Conservation (phyloP, 2,888 invertebrate species). For the Agrypnus murinus region DNA sequence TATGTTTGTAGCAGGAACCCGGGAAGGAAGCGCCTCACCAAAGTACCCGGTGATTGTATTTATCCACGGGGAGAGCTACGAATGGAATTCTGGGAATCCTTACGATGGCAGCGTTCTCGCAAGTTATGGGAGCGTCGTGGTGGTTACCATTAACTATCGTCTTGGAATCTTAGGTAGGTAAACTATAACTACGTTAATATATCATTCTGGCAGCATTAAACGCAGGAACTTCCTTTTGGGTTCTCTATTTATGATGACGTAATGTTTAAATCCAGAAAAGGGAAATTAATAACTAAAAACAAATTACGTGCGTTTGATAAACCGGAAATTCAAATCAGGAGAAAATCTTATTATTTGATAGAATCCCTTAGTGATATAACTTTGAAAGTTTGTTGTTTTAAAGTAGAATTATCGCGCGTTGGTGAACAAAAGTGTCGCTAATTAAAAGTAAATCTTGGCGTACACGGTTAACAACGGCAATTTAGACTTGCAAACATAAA, state of each 20-base stretch:
- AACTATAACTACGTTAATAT: constrained; percentile 23
- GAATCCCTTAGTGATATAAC: background rate
- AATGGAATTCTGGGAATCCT: constrained; percentile 98
- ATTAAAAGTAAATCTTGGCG: constrained; percentile 38
- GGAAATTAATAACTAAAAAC: no score
- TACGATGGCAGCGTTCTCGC: constrained; percentile 97
- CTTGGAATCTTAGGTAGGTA: constrained; percentile 85
- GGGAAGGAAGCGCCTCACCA: constrained; percentile 72
- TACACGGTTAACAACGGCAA: constrained; percentile 33
- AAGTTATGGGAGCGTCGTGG: constrained; percentile 92
- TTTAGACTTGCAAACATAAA: constrained; percentile 35
- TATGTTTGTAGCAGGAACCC: constrained; percentile 76
- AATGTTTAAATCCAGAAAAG: no score
- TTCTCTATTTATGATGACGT: no score
- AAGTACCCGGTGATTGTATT: constrained; percentile 94
- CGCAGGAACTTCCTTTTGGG: no score
- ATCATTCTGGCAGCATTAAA: no score
- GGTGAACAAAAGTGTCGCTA: constrained; percentile 32
- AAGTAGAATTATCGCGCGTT: constrained; percentile 7
- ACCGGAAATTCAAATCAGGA: background rate
- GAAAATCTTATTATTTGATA: no score
- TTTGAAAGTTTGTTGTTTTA: background rate
- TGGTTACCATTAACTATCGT: constrained; percentile 89
- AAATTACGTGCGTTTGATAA: no score
- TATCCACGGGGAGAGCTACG: constrained; percentile 96